These are phyloP conservation scores for Micronisus gabar DNA, from an alignment of 2,113 vertebrate genomes.

Conservation along the genomic window DNA sequence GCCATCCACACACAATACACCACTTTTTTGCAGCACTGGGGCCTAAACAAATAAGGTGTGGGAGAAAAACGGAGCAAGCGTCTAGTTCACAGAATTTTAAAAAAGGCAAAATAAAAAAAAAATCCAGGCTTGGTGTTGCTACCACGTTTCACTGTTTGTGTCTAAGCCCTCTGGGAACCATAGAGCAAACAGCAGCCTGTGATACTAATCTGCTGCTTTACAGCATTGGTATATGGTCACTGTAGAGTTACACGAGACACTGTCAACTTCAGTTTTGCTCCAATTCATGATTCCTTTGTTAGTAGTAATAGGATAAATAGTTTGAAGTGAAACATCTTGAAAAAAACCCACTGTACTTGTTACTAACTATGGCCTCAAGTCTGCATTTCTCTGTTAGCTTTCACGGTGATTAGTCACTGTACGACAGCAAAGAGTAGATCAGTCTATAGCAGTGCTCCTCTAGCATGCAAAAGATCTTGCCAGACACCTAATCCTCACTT, in stretches of 20 bases:
- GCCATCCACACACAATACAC: not conserved
- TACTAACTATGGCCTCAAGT: slow-evolving; percentile 3
- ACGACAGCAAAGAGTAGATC: not conserved
- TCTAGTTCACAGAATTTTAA: not conserved
- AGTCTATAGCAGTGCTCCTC: not conserved
- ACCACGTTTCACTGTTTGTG: not conserved
- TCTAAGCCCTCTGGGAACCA: not conserved
- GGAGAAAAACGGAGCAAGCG: not conserved
- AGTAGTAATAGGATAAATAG: slow-evolving; percentile 35
- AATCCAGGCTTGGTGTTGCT: not conserved
- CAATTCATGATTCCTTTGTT: slow-evolving; percentile 40
- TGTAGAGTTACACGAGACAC: slow-evolving; percentile 32
- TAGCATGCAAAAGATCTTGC: slow-evolving; percentile 23
- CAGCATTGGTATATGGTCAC: slow-evolving; percentile 1
- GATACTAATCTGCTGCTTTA: slow-evolving; percentile 42
- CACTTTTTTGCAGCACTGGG: not conserved
- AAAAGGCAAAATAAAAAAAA: not conserved
- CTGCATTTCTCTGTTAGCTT: slow-evolving; percentile 40
- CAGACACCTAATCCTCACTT: slow-evolving; percentile 26
- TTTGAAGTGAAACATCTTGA: slow-evolving; percentile 51
- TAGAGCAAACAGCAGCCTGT: slow-evolving; percentile 19
- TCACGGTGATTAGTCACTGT: slow-evolving; percentile 38
- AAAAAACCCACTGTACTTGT: slow-evolving; percentile 53
- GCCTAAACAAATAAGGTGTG: not conserved
- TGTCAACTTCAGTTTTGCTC: slow-evolving; percentile 48